Conservation (phyloP, 2,113 vertebrate genomes). For the Engystomops pustulosus region DNA sequence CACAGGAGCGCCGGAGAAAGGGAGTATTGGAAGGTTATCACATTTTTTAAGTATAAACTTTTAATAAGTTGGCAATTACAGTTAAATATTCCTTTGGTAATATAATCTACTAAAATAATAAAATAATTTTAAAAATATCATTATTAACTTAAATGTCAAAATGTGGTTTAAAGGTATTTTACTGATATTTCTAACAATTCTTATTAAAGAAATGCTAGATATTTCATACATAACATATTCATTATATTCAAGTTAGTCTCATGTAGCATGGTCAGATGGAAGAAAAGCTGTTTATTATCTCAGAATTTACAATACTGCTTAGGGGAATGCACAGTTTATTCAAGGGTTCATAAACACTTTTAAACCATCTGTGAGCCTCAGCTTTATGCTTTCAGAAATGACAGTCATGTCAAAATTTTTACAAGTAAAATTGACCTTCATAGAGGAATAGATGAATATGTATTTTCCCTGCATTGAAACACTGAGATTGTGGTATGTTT, state of each 20-base stretch:
- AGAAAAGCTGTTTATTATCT: constrained; percentile 55
- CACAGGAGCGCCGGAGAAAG: too few species aligned
- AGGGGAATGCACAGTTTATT: constrained; percentile 51
- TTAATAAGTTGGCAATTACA: too few species aligned
- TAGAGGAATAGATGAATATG: constrained; percentile 41
- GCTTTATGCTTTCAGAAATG: constrained; percentile 55
- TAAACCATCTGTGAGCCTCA: constrained; percentile 57
- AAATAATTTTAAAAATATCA: too few species aligned
- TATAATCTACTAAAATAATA: too few species aligned
- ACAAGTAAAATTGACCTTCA: constrained; percentile 55
- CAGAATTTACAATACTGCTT: constrained; percentile 40
- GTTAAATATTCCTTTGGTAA: too few species aligned
- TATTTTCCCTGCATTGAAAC: constrained; percentile 26
- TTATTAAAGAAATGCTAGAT: neutral
- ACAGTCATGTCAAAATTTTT: constrained; percentile 53
- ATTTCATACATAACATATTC: constrained; percentile 1
- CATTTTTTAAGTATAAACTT: too few species aligned
- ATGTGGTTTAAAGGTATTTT: neutral
- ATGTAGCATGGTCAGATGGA: constrained; percentile 34
- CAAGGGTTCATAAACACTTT: constrained; percentile 58
- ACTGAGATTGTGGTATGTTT: constrained; percentile 18
- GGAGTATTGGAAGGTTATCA: too few species aligned
- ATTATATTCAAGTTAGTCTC: constrained; percentile 22
- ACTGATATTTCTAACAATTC: neutral
- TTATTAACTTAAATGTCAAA: neutral